Conservation (phyloP, 2,113 vertebrate genomes). For the Proterorhinus semilunaris region DNA sequence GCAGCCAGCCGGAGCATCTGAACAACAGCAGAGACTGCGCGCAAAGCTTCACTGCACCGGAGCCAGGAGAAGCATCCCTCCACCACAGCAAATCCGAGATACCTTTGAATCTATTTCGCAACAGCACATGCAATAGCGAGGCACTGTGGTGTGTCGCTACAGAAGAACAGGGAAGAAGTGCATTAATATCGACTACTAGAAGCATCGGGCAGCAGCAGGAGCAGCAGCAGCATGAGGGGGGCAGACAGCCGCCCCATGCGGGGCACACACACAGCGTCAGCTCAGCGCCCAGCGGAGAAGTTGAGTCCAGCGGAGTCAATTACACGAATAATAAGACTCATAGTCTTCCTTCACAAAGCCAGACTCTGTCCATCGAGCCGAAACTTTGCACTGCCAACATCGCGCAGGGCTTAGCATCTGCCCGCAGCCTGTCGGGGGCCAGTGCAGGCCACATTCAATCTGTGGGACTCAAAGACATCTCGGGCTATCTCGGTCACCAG, state of each 20-base stretch:
- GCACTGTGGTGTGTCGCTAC: constrained; percentile 59
- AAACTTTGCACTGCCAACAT: constrained; percentile 62
- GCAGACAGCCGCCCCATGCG: constrained; percentile 30
- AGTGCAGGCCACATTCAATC: constrained; percentile 65
- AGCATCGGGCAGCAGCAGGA: constrained; percentile 54
- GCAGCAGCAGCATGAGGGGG: constrained; percentile 51
- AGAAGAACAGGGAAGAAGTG: constrained; percentile 68
- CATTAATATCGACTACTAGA: constrained; percentile 48
- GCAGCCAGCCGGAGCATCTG: constrained; percentile 53
- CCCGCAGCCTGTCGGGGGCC: constrained; percentile 65
- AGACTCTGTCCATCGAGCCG: constrained; percentile 41
- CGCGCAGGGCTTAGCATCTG: constrained; percentile 70
- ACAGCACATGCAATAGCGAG: constrained; percentile 65
- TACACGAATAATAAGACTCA: constrained; percentile 61
- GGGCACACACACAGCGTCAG: constrained; percentile 13
- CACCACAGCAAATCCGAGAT: constrained; percentile 29
- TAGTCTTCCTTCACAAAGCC: constrained; percentile 42
- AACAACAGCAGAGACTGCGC: constrained; percentile 71
- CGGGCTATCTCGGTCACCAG: constrained; percentile 70
- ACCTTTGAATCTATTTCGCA: constrained; percentile 49
- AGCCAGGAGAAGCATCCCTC: constrained; percentile 63
- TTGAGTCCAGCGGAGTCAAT: constrained; percentile 41
- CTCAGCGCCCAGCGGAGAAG: constrained; percentile 19
- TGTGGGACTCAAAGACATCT: constrained; percentile 71
- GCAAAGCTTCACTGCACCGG: constrained; percentile 71